These are phyloP conservation scores for Vanacampus margaritifer DNA, from an alignment of 2,113 vertebrate genomes.

Conservation along the genomic window DNA sequence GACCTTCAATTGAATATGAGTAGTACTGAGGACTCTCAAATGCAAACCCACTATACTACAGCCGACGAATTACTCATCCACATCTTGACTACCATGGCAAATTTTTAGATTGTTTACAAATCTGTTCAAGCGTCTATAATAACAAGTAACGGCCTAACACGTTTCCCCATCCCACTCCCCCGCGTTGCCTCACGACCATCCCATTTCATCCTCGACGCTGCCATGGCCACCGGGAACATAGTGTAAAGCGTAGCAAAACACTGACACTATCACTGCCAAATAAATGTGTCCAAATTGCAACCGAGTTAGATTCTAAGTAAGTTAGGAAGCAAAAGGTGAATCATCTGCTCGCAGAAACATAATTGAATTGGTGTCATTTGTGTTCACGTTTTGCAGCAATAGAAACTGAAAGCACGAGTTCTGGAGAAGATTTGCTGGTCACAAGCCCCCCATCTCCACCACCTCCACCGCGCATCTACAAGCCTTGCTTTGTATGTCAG, in stretches of 20 bases:
- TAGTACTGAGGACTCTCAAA: too few species aligned
- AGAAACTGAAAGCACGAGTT: slow-evolving; percentile 90
- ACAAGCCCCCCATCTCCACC: slow-evolving; percentile 67
- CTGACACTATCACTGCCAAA: neutral
- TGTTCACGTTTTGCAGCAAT: slow-evolving; percentile 72
- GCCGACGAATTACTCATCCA: too few species aligned
- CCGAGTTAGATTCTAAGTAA: neutral
- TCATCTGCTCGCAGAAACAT: neutral
- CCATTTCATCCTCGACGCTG: too few species aligned
- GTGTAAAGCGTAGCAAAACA: neutral
- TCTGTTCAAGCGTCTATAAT: too few species aligned
- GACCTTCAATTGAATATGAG: too few species aligned
- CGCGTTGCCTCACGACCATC: too few species aligned
- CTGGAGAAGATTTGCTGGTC: slow-evolving; percentile 82
- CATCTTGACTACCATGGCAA: too few species aligned
- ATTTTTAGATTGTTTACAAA: too few species aligned
- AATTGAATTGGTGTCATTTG: neutral
- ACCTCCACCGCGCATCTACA: slow-evolving; percentile 61
- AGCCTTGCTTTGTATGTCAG: slow-evolving; percentile 67
- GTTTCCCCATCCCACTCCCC: too few species aligned
- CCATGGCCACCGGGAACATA: too few species aligned
- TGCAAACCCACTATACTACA: too few species aligned
- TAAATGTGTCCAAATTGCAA: neutral
- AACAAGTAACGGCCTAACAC: too few species aligned
- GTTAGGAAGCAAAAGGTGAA: neutral